Evolutionary conservation across 2,888 invertebrate genomes (phyloP), one percentile per base, ranked within the genome.

Genomic region (Macrosiphum euphorbiae): DNA sequence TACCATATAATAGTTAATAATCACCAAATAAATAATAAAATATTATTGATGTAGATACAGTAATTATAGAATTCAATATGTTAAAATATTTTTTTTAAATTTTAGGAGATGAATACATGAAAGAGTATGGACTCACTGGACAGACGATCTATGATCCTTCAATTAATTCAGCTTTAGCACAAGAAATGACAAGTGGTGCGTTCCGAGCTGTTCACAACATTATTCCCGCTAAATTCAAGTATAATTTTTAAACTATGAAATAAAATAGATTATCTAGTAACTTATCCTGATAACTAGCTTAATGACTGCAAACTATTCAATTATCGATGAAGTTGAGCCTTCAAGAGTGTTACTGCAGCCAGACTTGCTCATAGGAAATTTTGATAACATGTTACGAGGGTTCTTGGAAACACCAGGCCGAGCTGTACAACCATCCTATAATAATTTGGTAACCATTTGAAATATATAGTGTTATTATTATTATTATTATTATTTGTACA

Each of bases 161-260:
- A 20, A 35, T 93, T 16, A 89, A 84, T 50, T 90, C 93, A 10
- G 93, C 93, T 20, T 26, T 89, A 41, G n/a, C 93, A 2, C 93
- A 93, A 89, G 93, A 93, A 47, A 89, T 93, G 93, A 89, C 93
- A 35, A 93, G 93, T n/a, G 93, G 93, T 58, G 93, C 93, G 0
- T 89, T 93, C 55, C 84, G 93, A 58, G 89, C 84, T 0, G 84
- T 93, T 20, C 93, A 93, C 89, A 93, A 89, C n/a, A 93, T 93
- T 84, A 93, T 93, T 35, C 93, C 93, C 7, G 93, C 89, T 4
- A 93, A 93, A 85, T 93, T 93, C 47, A 93, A 90, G 93, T 93
- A 58, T 3, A 20, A 58, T 58, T n/a, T n/a, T 26, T n/a, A n/a
- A 58, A 7, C 7, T 44, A 13, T 55, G 8, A 35, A 78, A 78